A percentile compares a stretch with the other conserved stretches of the same genome.
Evolutionary conservation across 2,888 invertebrate genomes (phyloP).

Genomic region (Tetramorium bicarinatum): DNA sequence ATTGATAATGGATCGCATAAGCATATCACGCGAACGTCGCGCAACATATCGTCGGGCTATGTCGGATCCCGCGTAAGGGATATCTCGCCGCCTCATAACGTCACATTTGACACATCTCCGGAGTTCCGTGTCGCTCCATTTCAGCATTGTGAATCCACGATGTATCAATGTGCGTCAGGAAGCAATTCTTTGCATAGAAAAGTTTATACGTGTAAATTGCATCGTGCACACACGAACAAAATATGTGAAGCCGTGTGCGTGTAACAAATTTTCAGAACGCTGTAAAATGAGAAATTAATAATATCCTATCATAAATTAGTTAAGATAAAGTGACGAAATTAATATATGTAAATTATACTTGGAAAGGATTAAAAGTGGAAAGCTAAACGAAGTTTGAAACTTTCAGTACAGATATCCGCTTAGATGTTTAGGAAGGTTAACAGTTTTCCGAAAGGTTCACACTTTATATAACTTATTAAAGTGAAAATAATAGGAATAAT

Average conservation of each 20-base stretch:
- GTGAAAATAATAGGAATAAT: too few species aligned
- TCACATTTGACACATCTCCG: conserved; percentile 28
- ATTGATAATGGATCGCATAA: conserved; percentile 35
- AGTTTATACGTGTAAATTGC: neutral
- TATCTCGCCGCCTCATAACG: conserved; percentile 48
- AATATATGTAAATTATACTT: neutral
- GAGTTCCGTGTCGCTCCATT: neutral
- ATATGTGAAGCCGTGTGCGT: neutral
- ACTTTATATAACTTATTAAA: neutral
- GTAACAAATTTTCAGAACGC: neutral
- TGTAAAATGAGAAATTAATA: neutral
- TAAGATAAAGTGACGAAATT: neutral
- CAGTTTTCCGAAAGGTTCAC: neutral
- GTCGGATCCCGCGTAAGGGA: conserved; percentile 2
- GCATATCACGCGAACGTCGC: conserved; percentile 11
- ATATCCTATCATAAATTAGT: neutral
- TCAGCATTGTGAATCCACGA: conserved; percentile 6
- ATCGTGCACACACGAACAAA: neutral
- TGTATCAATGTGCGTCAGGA: neutral
- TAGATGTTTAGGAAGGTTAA: neutral
- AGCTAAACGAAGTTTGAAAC: neutral
- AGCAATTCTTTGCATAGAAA: neutral
- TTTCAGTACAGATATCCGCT: neutral
- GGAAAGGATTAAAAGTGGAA: neutral
- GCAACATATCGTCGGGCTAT: neutral